A percentile compares a stretch with the other conserved stretches of the same genome.
Conservation (phyloP, 23 tunicate species). For the Ciona savignyi region DNA sequence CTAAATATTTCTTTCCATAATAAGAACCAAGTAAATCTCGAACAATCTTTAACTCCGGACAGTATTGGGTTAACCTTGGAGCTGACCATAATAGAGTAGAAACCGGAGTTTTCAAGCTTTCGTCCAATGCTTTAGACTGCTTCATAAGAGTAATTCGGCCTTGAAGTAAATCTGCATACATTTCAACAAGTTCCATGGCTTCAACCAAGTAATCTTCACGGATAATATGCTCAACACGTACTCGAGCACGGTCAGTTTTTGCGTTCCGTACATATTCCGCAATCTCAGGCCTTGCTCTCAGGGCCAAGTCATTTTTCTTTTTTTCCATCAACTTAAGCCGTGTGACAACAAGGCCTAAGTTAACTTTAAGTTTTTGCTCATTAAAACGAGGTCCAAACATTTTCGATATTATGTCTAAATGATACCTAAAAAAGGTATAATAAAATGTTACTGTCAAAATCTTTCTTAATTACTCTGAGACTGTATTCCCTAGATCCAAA, state of each 20-base stretch:
- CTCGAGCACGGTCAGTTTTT: slow-evolving; percentile 72
- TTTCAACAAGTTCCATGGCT: slow-evolving; percentile 93
- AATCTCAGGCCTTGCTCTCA: slow-evolving; percentile 78
- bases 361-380: slow-evolving; percentile 85
- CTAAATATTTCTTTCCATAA: slow-evolving; percentile 79
- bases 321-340: slow-evolving; percentile 81
- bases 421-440: no score
- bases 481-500: no score
- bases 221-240: slow-evolving; percentile 82
- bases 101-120: no score
- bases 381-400: slow-evolving; percentile 85
- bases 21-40: slow-evolving; percentile 54
- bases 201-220: slow-evolving; percentile 93
- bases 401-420: no score
- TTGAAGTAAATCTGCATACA: slow-evolving; percentile 73
- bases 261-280: slow-evolving; percentile 75
- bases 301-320: slow-evolving; percentile 73
- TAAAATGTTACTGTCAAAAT: no score
- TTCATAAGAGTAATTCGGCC: slow-evolving; percentile 28
- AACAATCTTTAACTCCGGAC: slow-evolving; percentile 53
- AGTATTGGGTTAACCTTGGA: slow-evolving; percentile 40
- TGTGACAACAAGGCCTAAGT: slow-evolving; percentile 61
- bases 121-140: slow-evolving; percentile 64
- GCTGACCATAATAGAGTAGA: slow-evolving; percentile 81
- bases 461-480: no score